Conservation (phyloP, 2,888 invertebrate species). For the Watsonalla cultraria region DNA sequence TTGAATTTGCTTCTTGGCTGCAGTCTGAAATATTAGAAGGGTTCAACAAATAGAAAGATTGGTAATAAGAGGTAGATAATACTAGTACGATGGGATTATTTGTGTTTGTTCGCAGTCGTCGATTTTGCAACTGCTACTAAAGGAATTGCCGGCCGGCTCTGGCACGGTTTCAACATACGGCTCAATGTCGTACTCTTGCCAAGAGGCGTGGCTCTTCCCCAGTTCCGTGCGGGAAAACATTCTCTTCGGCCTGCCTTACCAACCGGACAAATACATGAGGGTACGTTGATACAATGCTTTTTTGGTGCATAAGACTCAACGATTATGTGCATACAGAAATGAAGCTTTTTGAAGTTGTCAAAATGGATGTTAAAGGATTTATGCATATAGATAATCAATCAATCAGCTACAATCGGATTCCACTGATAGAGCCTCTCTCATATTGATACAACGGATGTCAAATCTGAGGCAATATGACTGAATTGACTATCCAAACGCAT, state of each 20-base stretch:
- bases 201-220: constrained; percentile 92
- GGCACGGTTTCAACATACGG: constrained; percentile 83
- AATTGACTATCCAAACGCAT: too few species aligned
- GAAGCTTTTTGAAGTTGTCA: neutral
- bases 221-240: constrained; percentile 90
- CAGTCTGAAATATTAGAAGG: neutral
- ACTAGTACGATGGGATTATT: neutral
- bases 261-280: constrained; percentile 76
- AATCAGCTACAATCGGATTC: too few species aligned
- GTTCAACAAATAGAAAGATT: neutral
- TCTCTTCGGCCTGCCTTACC: constrained; percentile 85
- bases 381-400: too few species aligned
- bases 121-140: constrained; percentile 83
- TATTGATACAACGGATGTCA: too few species aligned
- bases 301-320: constrained; percentile 2
- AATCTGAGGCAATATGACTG: too few species aligned
- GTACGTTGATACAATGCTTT: constrained; percentile 37
- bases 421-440: too few species aligned
- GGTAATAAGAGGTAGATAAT: neutral
- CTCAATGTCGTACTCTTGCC: constrained; percentile 85
- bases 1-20: too few species aligned
- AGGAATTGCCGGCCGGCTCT: constrained; percentile 81
- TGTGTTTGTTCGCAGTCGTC: constrained; percentile 71
- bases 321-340: neutral
- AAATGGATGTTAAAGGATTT: too few species aligned